phyloP scores from a whole-genome alignment of 2,888 invertebrate species.

The Parnassius mnemosyne region DNA sequence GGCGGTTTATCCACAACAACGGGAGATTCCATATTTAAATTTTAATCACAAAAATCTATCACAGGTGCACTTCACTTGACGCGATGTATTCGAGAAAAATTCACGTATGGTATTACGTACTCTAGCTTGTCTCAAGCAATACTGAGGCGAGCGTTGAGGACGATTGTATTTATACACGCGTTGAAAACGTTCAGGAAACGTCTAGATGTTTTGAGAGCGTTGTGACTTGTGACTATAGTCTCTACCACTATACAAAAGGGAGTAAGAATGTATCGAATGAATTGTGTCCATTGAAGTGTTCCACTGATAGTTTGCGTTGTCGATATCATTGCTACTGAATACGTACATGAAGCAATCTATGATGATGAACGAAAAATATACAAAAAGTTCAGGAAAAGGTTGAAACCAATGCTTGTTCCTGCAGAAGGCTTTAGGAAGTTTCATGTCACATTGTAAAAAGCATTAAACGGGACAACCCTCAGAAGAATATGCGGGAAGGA shows the following conservation, averaged over 20 bases:
- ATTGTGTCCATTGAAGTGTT: constrained; percentile 7
- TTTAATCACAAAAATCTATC: constrained; percentile 63
- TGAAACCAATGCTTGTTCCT: constrained; percentile 15
- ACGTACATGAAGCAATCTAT: constrained; percentile 9
- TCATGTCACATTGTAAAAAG: constrained; percentile 30
- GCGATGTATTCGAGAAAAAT: constrained; percentile 40
- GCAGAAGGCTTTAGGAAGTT: constrained; percentile 34
- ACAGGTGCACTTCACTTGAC: constrained; percentile 62
- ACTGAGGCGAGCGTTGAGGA: constrained; percentile 53
- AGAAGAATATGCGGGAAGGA: constrained; percentile 10
- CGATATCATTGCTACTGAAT: not conserved
- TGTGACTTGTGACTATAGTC: constrained; percentile 33
- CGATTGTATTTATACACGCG: constrained; percentile 61
- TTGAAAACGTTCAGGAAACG: constrained; percentile 42
- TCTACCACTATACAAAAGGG: not conserved
- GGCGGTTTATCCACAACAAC: constrained; percentile 82
- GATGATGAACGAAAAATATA: constrained; percentile 5
- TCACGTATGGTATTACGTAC: constrained; percentile 42
- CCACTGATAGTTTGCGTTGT: not conserved
- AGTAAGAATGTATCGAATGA: constrained; percentile 5
- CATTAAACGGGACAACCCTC: constrained; percentile 13
- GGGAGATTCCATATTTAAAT: constrained; percentile 79
- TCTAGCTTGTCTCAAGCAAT: constrained; percentile 52
- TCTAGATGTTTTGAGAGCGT: constrained; percentile 57
- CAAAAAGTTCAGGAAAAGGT: not conserved